Evolutionary conservation across 2,888 invertebrate species (phyloP).

Genomic region (Lottia gigantea): DNA sequence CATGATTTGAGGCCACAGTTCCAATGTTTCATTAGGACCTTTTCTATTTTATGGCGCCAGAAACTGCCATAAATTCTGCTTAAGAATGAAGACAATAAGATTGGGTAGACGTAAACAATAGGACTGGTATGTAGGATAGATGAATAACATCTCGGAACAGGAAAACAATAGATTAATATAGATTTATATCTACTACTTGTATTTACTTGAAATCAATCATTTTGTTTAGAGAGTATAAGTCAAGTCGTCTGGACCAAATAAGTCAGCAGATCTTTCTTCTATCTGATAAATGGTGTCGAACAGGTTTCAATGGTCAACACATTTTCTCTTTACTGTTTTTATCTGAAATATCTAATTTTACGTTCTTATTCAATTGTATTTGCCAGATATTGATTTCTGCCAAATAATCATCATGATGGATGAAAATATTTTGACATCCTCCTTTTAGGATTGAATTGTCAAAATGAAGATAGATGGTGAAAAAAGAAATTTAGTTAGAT

Average conservation of each 20-base stretch:
- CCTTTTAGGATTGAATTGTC: background rate
- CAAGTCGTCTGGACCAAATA: conserved; percentile 2
- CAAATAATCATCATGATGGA: background rate
- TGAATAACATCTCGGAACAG: no score
- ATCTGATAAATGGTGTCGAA: background rate
- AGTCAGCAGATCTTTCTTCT: conserved; percentile 1
- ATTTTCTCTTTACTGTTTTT: background rate
- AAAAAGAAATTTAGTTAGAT: background rate
- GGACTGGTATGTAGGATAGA: no score
- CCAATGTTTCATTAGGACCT: no score
- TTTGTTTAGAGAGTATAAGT: background rate
- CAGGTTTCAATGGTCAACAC: conserved; percentile 1
- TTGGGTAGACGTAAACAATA: no score
- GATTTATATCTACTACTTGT: no score
- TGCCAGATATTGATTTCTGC: background rate
- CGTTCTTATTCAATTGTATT: background rate
- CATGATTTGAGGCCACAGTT: no score
- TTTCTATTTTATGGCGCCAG: no score
- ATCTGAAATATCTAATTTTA: conserved; percentile 1
- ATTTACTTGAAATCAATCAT: conserved; percentile 1
- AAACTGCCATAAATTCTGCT: no score
- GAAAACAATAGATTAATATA: no score
- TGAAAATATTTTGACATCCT: conserved; percentile 1
- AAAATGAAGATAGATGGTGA: background rate
- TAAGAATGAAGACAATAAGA: no score